These are phyloP conservation scores for Anadara kagoshimensis DNA, from an alignment of 1,140 invertebrate genomes.

Conservation along the genomic window DNA sequence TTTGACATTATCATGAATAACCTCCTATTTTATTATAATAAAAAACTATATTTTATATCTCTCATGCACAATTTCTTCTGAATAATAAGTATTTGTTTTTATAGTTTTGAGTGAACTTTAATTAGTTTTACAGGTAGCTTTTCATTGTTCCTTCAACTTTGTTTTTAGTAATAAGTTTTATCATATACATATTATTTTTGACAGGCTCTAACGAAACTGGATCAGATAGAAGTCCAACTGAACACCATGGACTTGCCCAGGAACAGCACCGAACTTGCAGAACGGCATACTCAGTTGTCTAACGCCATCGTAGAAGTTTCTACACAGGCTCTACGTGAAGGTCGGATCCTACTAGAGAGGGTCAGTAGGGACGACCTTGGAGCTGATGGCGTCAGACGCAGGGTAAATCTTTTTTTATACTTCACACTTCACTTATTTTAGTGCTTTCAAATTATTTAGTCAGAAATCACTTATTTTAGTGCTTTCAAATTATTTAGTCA, in stretches of 20 bases:
- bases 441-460: no score
- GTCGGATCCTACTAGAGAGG: conserved; percentile 83
- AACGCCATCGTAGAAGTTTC: conserved; percentile 81
- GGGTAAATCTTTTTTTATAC: conserved; percentile 53
- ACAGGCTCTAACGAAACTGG: conserved; percentile 83
- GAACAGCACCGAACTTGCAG: conserved; percentile 80
- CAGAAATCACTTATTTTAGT: no score
- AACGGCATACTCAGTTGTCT: conserved; percentile 80
- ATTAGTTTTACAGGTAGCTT: no score
- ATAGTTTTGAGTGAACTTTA: no score
- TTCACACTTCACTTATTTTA: no score
- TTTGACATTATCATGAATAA: no score
- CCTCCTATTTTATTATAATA: no score
- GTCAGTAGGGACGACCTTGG: conserved; percentile 80
- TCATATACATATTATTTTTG: conserved; percentile 43
- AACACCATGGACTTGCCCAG: conserved; percentile 78
- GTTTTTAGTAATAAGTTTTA: neutral
- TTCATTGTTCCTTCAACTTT: neutral
- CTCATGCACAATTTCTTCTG: no score
- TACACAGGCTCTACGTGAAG: conserved; percentile 80
- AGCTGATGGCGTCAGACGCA: conserved; percentile 78
- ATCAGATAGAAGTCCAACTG: conserved; percentile 86
- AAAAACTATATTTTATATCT: no score
- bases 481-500: no score
- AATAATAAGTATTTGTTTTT: no score